Base-by-base conservation (phyloP, 1,140 invertebrate genomes). In the Planococcus citri region DNA sequence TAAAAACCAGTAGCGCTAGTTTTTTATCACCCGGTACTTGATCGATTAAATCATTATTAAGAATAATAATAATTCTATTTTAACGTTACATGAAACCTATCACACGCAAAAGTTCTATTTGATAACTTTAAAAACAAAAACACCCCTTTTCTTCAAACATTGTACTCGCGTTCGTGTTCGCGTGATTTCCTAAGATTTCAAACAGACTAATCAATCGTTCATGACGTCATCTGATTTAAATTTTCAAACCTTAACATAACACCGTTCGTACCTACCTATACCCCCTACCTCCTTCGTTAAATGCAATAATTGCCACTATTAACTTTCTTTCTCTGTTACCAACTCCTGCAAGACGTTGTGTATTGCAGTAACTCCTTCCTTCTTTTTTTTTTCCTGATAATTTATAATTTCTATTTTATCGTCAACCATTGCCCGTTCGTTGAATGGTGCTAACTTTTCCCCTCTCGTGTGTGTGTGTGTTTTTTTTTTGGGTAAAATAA, bases 181-280 rank as follows among this genome's bases (percentile, higher is more conserved):
- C 60, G 60, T 64, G 60, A 64, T 64, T 64, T 24, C 60, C 60
- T 25, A 64, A 64, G 60, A 64, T 64, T 64, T 64, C 60, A 21
- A 64, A 64, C 60, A 64, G 60, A 64, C 60, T 64, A 64, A 64
- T 64, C 60, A 64, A 64, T 64, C 60, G 60, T 64, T 64, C 60
- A 64, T 64, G 60, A 64, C 60, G 60, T 64, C 60, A 64, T 27
- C 60, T 64, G 60, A 64, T 64, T 64, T 64, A 64, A 64, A 64
- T 64, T 64, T n/a, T 64, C 60, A 21, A 64, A 64, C 25, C 10
- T 27, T 27, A 64, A 25, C 60, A 64, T 25, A 64, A 64, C 60
- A 17, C 41, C 41, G n/a, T n/a, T n/a, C n/a, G n/a, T n/a, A n/a
- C n/a, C n/a, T n/a, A 51, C 41, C 17, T 20, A 2, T 9, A 51